Base-by-base conservation (phyloP, 2,888 invertebrate species). In the Parnassius smintheus region DNA sequence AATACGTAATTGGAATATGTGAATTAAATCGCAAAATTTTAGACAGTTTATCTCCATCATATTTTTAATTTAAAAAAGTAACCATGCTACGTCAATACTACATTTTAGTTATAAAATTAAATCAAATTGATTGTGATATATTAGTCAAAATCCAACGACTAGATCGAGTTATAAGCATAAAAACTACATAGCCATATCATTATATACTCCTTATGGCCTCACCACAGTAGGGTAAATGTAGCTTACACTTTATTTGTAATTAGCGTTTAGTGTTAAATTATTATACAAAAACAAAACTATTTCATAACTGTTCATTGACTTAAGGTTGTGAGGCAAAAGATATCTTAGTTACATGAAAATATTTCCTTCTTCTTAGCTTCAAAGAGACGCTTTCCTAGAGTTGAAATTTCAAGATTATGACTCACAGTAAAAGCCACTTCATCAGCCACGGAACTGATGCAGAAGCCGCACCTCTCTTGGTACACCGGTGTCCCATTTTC, bases 331-430 rank as follows among this genome's bases (percentile, higher is more conserved):
- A 94, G 0, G 92, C 90, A 68, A 92, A 92, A 0, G 85, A 84
- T 75, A 93, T 93, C 65, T 93, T 83, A 0, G 82, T 69, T 45
- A 94, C 75, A 44, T 82, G 81, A 0, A 18, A 18, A 83, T 11
- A 85, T 79, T 57, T 94, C 93, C 45, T 85, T 85, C 0, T 71
- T 76, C 25, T 81, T 83, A 0, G 77, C 87, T 83, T 85, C 92
- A 55, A 67, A 76, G 1, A 63, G 68, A 0, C 94, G 94, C 81
- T 94, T 94, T 76, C 94, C 94, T 0, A 94, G 72, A 0, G 93
- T 92, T 0, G 92, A 89, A 2, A 94, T 71, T 12, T 94, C 94
- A 72, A 94, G 93, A 79, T 94, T 94, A 70, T 95, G 94, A 60
- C 94, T 92, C 4, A 93, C 83, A 7, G 93, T 74, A 12, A 94